Conservation (phyloP, 2,113 vertebrate genomes). For the Mustela lutreola region DNA sequence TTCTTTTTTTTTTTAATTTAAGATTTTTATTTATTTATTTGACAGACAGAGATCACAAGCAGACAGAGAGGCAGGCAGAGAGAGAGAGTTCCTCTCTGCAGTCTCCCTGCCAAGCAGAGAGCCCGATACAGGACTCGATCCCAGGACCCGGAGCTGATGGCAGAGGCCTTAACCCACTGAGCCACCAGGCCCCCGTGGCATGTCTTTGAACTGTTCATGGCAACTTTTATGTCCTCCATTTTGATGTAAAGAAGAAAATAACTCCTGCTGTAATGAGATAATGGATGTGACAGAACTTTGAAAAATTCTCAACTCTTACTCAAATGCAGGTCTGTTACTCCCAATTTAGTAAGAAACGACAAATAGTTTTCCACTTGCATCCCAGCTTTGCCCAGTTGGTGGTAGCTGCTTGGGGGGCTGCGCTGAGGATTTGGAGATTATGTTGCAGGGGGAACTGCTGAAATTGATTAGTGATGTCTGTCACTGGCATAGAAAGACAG, state of each 20-base stretch:
- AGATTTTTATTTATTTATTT: too few relatives aligned
- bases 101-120: too few relatives aligned
- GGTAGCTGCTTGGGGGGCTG: not conserved
- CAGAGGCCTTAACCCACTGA: too few relatives aligned
- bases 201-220: not conserved
- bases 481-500: not conserved
- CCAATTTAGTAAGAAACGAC: not conserved
- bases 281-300: not conserved
- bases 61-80: too few relatives aligned
- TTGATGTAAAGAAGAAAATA: slow-evolving; percentile 19
- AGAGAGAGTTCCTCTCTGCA: too few relatives aligned
- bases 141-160: too few relatives aligned
- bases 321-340: not conserved
- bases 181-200: too few relatives aligned
- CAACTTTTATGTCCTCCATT: not conserved
- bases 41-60: too few relatives aligned
- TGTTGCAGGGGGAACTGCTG: not conserved
- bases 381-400: not conserved
- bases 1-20: not conserved
- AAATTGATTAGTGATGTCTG: slow-evolving; percentile 7
- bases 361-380: not conserved
- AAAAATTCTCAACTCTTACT: not conserved
- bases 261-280: not conserved
- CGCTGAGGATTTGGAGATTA: not conserved
- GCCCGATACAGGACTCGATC: too few relatives aligned